Conservation (phyloP, 2,113 vertebrate species). For the Proteles cristata region DNA sequence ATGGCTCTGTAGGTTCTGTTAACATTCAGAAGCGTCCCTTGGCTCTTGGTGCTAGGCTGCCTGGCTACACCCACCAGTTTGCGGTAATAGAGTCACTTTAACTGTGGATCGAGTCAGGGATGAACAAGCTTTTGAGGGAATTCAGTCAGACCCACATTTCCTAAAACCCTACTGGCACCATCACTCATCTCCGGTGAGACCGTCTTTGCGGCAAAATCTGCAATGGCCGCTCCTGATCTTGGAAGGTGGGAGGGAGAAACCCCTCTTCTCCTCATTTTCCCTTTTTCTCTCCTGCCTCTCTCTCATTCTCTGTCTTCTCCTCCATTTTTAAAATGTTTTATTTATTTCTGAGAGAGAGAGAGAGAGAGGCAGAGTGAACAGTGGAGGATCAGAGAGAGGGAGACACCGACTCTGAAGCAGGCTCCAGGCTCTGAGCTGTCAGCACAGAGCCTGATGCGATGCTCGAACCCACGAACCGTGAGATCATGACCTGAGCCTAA, state of each 20-base stretch:
- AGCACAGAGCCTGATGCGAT: no score
- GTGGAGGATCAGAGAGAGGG: no score
- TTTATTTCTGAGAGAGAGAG: no score
- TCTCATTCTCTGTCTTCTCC: not conserved
- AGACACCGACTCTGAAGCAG: no score
- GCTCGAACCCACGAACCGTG: no score
- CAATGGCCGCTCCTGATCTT: not conserved
- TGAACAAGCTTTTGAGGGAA: not conserved
- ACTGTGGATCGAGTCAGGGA: not conserved
- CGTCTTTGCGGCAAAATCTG: not conserved
- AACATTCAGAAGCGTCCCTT: not conserved
- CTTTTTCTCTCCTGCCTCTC: not conserved
- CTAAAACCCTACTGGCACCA: not conserved
- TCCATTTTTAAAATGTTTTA: not conserved
- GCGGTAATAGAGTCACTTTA: not conserved
- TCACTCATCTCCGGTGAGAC: fast-evolving
- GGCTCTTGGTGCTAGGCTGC: not conserved
- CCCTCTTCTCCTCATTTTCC: not conserved
- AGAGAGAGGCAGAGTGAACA: no score
- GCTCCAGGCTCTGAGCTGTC: no score
- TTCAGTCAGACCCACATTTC: not conserved
- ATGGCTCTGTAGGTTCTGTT: not conserved
- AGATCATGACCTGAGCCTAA: no score
- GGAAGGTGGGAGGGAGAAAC: not conserved
- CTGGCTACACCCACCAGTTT: not conserved